Evolutionary conservation across 1,140 invertebrate species (phyloP).

Genomic region (Dreissena polymorpha): DNA sequence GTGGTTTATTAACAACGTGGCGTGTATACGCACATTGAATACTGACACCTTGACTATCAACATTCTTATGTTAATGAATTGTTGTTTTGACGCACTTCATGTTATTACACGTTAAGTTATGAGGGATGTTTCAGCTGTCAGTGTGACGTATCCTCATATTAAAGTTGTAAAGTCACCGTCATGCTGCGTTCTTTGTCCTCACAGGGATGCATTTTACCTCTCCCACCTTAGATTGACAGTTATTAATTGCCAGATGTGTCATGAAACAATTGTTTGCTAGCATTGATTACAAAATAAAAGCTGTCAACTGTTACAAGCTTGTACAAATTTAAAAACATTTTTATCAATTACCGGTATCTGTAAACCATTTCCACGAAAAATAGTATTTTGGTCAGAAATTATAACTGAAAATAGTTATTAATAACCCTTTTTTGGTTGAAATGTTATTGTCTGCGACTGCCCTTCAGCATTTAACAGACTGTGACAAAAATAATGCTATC

Average conservation of each 20-base stretch:
- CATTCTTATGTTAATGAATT: conserved; percentile 38
- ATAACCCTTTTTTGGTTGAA: too few relatives aligned
- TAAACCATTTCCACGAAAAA: too few relatives aligned
- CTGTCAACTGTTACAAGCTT: too few relatives aligned
- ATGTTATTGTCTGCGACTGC: too few relatives aligned
- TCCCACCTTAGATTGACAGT: neutral
- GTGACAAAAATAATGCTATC: too few relatives aligned
- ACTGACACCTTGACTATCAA: conserved; percentile 16
- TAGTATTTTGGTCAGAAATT: too few relatives aligned
- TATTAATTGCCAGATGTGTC: conserved; percentile 1
- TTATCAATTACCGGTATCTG: too few relatives aligned
- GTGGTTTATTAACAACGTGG: neutral
- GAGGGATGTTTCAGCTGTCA: neutral
- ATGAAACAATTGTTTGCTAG: neutral
- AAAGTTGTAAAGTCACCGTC: neutral
- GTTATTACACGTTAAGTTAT: neutral
- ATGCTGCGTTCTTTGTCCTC: neutral
- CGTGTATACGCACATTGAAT: conserved; percentile 2
- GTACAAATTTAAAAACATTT: too few relatives aligned
- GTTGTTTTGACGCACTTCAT: conserved; percentile 1
- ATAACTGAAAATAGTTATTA: too few relatives aligned
- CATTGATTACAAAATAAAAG: neutral
- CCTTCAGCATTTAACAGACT: too few relatives aligned
- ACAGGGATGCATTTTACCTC: neutral
- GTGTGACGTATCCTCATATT: neutral